phyloP scores from a whole-genome alignment of 2,888 invertebrate genomes.

The Epistrophe grossulariae region DNA sequence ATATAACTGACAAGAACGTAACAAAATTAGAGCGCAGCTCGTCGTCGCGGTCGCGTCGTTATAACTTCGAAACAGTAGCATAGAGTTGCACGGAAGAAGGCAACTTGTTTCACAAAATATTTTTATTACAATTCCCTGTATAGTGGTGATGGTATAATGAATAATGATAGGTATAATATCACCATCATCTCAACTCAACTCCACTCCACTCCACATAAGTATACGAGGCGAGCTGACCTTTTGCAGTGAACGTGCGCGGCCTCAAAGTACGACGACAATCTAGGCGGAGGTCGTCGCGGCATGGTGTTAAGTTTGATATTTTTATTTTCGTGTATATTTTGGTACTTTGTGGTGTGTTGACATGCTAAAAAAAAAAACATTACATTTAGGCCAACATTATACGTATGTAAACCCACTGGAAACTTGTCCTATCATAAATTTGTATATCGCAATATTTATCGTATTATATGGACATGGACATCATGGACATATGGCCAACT shows the following conservation, averaged over 20 bases:
- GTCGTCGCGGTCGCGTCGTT: constrained; percentile 28
- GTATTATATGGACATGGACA: constrained; percentile 35
- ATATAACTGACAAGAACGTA: constrained; percentile 8
- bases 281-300: constrained; percentile 72
- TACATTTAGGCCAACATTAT: constrained; percentile 57
- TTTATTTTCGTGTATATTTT: constrained; percentile 47
- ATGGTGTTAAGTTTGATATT: constrained; percentile 47
- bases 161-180: constrained; percentile 49
- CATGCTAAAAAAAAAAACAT: constrained; percentile 61
- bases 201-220: too few species aligned
- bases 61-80: constrained; percentile 50
- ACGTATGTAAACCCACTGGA: background rate
- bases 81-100: constrained; percentile 58
- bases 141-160: constrained; percentile 62
- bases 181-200: constrained; percentile 9
- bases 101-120: constrained; percentile 74
- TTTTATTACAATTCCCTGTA: constrained; percentile 74
- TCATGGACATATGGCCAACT: background rate
- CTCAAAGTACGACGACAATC: constrained; percentile 75
- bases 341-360: constrained; percentile 70
- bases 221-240: constrained; percentile 55
- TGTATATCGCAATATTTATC: constrained; percentile 63
- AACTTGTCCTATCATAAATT: constrained; percentile 69
- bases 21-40: constrained; percentile 55
- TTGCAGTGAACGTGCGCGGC: constrained; percentile 74